These are phyloP conservation scores for Pogonophryne albipinna DNA, from an alignment of 2,797 vertebrate genomes.

Conservation along the genomic window DNA sequence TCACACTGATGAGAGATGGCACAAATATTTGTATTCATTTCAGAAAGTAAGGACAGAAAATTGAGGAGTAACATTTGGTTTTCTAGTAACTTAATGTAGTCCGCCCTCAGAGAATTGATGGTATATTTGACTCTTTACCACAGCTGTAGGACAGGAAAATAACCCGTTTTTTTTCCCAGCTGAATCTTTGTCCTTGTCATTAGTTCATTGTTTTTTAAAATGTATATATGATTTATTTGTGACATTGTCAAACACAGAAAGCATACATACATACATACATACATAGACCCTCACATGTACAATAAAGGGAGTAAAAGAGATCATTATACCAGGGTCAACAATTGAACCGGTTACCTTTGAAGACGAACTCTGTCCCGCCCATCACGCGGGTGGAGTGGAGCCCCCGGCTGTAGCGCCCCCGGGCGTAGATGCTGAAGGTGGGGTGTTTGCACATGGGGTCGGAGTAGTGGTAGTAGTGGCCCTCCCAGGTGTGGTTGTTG, in stretches of 20 bases:
- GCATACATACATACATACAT: no score
- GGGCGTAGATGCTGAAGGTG: constrained; percentile 96
- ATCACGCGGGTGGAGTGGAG: constrained; percentile 91
- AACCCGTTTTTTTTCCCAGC: not conserved
- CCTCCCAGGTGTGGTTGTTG: constrained; percentile 98
- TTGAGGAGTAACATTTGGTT: no score
- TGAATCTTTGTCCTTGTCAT: no score
- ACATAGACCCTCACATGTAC: no score
- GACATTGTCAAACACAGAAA: no score
- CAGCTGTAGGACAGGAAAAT: not conserved
- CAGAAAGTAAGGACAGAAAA: not conserved
- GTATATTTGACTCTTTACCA: not conserved
- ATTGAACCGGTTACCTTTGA: constrained; percentile 88
- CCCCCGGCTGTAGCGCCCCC: constrained; percentile 94
- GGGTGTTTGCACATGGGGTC: constrained; percentile 97
- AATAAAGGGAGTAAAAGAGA: no score
- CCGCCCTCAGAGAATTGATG: not conserved
- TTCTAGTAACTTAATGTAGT: no score
- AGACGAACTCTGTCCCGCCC: constrained; percentile 95
- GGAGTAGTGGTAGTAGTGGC: constrained; percentile 97
- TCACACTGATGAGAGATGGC: not conserved
- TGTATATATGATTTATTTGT: no score
- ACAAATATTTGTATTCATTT: not conserved
- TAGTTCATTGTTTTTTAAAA: no score
- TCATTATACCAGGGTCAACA: no score